Evolutionary conservation across 92 coral and sea anemone genomes (phyloP).

Genomic region (Bergia puertoricense): DNA sequence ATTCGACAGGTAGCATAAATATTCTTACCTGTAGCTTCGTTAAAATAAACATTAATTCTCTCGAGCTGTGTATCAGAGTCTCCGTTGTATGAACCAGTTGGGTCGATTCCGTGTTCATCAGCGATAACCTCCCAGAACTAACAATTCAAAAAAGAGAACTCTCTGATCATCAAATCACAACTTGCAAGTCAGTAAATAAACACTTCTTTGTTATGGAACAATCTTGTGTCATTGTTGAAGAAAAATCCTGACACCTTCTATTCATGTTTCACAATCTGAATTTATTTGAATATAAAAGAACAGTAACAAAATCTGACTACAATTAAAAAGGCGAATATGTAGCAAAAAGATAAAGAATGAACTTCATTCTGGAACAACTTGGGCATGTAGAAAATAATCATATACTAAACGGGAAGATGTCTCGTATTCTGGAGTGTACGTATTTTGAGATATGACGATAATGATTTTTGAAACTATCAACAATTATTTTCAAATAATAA

Average conservation of each 20-base stretch:
- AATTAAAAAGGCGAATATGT: neutral
- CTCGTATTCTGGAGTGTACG: neutral
- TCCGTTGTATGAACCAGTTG: slow-evolving; percentile 67
- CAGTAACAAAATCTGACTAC: slow-evolving; percentile 14
- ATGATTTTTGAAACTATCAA: neutral
- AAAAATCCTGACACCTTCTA: neutral
- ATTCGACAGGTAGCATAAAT: too few species aligned
- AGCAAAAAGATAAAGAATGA: neutral
- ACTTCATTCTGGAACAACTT: neutral
- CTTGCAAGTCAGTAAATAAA: neutral
- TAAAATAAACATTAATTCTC: slow-evolving; percentile 72
- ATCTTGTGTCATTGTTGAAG: neutral
- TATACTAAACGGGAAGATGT: neutral
- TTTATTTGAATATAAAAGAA: slow-evolving; percentile 14
- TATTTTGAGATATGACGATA: neutral
- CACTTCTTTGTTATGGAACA: neutral
- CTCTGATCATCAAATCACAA: neutral
- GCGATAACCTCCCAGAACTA: slow-evolving; percentile 85
- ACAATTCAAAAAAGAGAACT: neutral
- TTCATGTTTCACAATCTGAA: neutral
- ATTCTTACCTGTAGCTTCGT: slow-evolving; percentile 69
- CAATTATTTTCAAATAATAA: neutral
- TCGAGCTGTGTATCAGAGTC: slow-evolving; percentile 68
- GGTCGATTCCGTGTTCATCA: slow-evolving; percentile 76
- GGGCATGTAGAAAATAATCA: neutral